These are phyloP conservation scores for Meloidogyne hapla DNA, from an alignment of 1,140 invertebrate species.

Conservation along the genomic window DNA sequence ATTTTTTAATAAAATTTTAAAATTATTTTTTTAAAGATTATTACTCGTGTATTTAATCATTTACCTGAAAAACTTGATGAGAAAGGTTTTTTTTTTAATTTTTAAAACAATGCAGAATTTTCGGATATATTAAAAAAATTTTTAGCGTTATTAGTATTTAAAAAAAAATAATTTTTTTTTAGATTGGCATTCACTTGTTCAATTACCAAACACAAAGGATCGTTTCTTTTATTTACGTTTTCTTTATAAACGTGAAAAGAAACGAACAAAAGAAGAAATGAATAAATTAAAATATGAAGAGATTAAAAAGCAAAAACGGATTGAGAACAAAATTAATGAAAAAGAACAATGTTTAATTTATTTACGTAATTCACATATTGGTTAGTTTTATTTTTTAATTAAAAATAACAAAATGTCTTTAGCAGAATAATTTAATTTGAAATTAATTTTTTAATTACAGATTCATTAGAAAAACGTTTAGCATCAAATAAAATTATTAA, in stretches of 20 bases:
- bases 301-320: not conserved
- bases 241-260: slow-evolving; percentile 13
- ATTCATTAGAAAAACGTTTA: not conserved
- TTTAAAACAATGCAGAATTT: too few species aligned
- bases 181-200: slow-evolving; percentile 14
- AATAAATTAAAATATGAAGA: not conserved
- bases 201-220: not conserved
- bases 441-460: not conserved
- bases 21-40: not conserved
- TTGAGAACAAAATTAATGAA: not conserved
- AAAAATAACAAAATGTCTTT: too few species aligned
- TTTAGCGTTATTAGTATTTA: not conserved
- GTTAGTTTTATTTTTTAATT: not conserved
- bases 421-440: too few species aligned
- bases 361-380: not conserved
- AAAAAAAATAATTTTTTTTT: not conserved
- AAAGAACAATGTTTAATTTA: not conserved
- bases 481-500: not conserved
- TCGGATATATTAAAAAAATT: too few species aligned
- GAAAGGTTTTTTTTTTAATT: not conserved
- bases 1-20: not conserved
- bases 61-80: slow-evolving; percentile 12
- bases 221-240: slow-evolving; percentile 3
- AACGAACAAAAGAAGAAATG: not conserved
- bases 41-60: slow-evolving; percentile 1